Conservation (phyloP, 2,113 vertebrate species). For the Chloropsis cyanopogon region DNA sequence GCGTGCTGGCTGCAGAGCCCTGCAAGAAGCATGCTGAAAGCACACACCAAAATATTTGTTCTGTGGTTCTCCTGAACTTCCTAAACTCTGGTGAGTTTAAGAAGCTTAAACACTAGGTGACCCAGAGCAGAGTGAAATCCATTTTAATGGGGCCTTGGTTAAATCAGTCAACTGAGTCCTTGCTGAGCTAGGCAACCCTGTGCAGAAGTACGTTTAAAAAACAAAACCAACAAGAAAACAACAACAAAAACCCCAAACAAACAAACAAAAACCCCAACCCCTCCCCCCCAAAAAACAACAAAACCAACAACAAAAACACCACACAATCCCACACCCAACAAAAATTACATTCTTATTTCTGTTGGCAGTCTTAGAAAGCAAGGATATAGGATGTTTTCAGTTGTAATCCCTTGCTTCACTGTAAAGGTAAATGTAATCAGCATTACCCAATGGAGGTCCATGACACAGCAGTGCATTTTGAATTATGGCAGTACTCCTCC, state of each 20-base stretch:
- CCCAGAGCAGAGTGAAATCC: conserved; percentile 26
- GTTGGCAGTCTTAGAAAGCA: not conserved
- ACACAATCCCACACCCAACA: not conserved
- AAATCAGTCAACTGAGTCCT: not conserved
- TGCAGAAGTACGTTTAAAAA: not conserved
- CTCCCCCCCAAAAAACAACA: no score
- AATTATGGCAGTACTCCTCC: not conserved
- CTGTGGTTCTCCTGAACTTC: conserved; percentile 37
- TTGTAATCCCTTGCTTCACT: not conserved
- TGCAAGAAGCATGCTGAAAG: not conserved
- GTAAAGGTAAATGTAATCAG: not conserved
- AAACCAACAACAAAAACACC: not conserved
- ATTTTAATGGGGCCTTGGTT: conserved; percentile 1
- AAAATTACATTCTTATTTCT: not conserved
- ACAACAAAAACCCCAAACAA: no score
- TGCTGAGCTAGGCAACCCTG: conserved; percentile 3
- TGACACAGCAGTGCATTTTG: not conserved
- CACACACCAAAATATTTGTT: conserved; percentile 15
- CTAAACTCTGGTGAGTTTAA: not conserved
- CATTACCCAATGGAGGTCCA: not conserved
- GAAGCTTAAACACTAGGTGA: not conserved
- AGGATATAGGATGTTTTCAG: not conserved
- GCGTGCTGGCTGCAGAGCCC: not conserved
- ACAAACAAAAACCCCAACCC: not conserved
- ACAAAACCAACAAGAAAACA: not conserved